Evolutionary conservation across 2,888 invertebrate genomes (phyloP), one percentile per base, ranked within the genome.

Genomic region (Bedellia somnulentella): DNA sequence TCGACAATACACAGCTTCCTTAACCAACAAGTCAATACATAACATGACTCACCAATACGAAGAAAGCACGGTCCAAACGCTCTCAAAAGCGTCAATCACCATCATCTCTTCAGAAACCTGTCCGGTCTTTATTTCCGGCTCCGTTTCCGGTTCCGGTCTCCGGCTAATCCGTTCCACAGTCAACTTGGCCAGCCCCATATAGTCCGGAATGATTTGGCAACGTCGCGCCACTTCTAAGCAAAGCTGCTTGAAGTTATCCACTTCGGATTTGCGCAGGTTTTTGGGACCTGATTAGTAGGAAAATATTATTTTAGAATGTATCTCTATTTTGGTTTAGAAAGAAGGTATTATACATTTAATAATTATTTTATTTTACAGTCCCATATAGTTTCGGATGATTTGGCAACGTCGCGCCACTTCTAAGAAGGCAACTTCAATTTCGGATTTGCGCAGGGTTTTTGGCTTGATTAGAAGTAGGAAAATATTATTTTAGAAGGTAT

Each of bases 311-410:
- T n/a, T n/a, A n/a, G n/a, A n/a, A n/a, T n/a, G n/a, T n/a, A n/a
- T n/a, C n/a, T n/a, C n/a, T n/a, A n/a, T n/a, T n/a, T n/a, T n/a
- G n/a, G n/a, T n/a, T n/a, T n/a, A n/a, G n/a, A n/a, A n/a, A n/a
- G n/a, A n/a, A n/a, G n/a, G n/a, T n/a, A n/a, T n/a, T n/a, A n/a
- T n/a, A n/a, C n/a, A n/a, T n/a, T n/a, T n/a, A n/a, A n/a, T n/a
- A n/a, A n/a, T n/a, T n/a, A n/a, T n/a, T n/a, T n/a, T n/a, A n/a
- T n/a, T n/a, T n/a, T n/a, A n/a, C 2, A 71, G 38, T 33, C 61
- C 57, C 73, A 75, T 68, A 36, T 75, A 75, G 29, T 73, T 75
- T 0, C 75, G 73, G 16, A 75, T 71, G 11, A 75, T 73, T 37
- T 68, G 67, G 35, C 73, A 73, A 15, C 59, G 60, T 36, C 45